phyloP scores from a whole-genome alignment of 2,113 vertebrate genomes.

The Puntigrus tetrazona region DNA sequence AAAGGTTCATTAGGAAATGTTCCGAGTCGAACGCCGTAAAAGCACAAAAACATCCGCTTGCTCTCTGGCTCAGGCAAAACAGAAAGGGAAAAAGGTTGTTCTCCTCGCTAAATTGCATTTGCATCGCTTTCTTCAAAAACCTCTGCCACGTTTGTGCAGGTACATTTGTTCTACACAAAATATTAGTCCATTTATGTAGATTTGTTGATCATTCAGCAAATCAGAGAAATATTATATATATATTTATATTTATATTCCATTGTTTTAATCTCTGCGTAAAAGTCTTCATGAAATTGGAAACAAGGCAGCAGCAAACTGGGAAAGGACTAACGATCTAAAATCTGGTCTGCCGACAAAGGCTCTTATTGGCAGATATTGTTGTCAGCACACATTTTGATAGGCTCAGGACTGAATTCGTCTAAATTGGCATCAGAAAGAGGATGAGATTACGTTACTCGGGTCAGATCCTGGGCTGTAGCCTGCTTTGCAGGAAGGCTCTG shows the following conservation, averaged over 20 bases:
- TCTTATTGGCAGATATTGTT: slow-evolving; percentile 62
- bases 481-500: slow-evolving; percentile 90
- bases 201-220: slow-evolving; percentile 68
- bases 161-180: slow-evolving; percentile 73
- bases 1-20: slow-evolving; percentile 78
- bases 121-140: slow-evolving; percentile 73
- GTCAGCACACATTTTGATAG: slow-evolving; percentile 55
- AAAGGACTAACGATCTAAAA: slow-evolving; percentile 68
- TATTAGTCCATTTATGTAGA: slow-evolving; percentile 66
- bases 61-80: slow-evolving; percentile 71
- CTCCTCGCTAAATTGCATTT: slow-evolving; percentile 74
- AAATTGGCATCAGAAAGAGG: slow-evolving; percentile 88
- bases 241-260: slow-evolving; percentile 68
- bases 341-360: slow-evolving; percentile 51
- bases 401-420: slow-evolving; percentile 60
- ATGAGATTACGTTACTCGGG: slow-evolving; percentile 76
- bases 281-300: slow-evolving; percentile 76
- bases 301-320: slow-evolving; percentile 86
- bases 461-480: slow-evolving; percentile 86
- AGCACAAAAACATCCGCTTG: slow-evolving; percentile 77
- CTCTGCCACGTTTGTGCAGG: slow-evolving; percentile 58
- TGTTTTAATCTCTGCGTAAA: slow-evolving; percentile 62
- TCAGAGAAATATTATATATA: slow-evolving; percentile 57
- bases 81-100: slow-evolving; percentile 55
- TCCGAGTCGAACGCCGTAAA: slow-evolving; percentile 84